Conservation (phyloP, 2,113 vertebrate genomes). For the Irena cyanogastra region DNA sequence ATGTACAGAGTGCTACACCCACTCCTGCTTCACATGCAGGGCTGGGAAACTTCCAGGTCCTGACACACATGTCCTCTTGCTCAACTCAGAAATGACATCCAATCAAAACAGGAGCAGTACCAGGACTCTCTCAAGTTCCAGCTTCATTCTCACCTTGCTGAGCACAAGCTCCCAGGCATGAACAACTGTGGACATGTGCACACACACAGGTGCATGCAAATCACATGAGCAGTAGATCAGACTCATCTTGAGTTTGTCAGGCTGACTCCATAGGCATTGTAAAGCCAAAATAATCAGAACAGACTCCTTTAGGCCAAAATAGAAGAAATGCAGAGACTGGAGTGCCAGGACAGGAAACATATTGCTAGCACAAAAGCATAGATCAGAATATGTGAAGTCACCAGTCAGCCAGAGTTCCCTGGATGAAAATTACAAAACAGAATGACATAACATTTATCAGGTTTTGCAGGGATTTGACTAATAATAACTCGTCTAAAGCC, state of each 20-base stretch:
- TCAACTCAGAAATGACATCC: background rate
- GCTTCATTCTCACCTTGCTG: background rate
- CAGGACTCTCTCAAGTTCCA: background rate
- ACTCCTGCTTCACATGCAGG: accelerated
- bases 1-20: accelerated
- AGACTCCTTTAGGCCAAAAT: background rate
- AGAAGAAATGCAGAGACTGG: background rate
- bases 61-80: background rate
- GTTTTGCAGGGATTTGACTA: background rate
- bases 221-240: background rate
- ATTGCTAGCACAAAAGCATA: background rate
- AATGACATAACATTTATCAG: background rate
- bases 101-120: background rate
- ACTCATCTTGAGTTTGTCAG: background rate
- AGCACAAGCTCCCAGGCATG: background rate
- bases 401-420: background rate
- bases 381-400: background rate
- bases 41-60: background rate
- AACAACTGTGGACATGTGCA: background rate
- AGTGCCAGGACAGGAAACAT: background rate
- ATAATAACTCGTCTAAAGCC: background rate
- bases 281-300: background rate
- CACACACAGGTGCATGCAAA: accelerated
- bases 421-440: background rate
- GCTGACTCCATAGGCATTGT: background rate